Conservation (phyloP, 2,797 vertebrate genomes). For the Phrynocephalus guinanensis region DNA sequence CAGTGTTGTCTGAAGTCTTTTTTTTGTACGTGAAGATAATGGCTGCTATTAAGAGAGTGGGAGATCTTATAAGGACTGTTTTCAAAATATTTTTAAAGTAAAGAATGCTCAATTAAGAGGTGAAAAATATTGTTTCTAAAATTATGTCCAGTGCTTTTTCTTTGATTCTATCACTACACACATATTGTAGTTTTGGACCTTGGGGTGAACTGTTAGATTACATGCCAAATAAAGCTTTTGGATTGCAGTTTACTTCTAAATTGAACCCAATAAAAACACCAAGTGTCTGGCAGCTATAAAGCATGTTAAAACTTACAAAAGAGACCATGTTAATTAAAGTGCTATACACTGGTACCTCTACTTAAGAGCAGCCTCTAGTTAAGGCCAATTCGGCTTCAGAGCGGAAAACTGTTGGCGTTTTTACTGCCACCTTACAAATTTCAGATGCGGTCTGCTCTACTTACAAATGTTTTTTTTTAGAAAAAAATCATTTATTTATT, state of each 20-base stretch:
- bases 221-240: conserved; percentile 68
- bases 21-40: background rate
- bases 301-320: conserved; percentile 51
- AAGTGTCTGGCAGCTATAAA: conserved; percentile 66
- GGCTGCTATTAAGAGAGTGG: background rate
- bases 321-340: background rate
- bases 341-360: too few relatives aligned
- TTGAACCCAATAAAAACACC: conserved; percentile 52
- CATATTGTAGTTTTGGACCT: background rate
- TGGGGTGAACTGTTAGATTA: conserved; percentile 50
- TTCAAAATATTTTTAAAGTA: conserved; percentile 41
- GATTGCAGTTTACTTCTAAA: conserved; percentile 66
- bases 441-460: background rate
- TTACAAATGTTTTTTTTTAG: background rate
- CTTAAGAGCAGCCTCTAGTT: too few relatives aligned
- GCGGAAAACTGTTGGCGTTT: too few relatives aligned
- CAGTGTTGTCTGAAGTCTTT: background rate
- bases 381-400: too few relatives aligned
- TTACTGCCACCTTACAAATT: too few relatives aligned
- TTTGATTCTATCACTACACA: conserved; percentile 54
- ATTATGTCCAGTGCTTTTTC: conserved; percentile 60
- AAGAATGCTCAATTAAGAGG: conserved; percentile 24
- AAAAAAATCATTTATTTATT: too few relatives aligned
- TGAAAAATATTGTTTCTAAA: conserved; percentile 51
- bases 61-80: conserved; percentile 31